These are phyloP conservation scores for Zele albiditarsus DNA, from an alignment of 2,888 invertebrate species.

Conservation along the genomic window DNA sequence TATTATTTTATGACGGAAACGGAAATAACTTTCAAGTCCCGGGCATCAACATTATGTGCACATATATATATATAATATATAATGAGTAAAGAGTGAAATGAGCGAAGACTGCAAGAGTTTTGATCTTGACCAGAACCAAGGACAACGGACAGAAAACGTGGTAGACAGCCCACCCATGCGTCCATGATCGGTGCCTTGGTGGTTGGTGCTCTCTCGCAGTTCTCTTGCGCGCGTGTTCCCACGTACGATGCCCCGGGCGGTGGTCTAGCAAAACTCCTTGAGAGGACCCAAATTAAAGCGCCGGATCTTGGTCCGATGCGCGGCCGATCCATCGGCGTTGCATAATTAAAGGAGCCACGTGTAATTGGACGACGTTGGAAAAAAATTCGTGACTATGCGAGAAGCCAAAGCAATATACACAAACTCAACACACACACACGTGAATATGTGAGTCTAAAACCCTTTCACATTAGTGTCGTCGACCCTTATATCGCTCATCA, in stretches of 20 bases:
- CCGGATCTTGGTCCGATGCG: constrained; percentile 42
- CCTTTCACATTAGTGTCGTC: constrained; percentile 2
- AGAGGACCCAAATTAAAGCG: constrained; percentile 68
- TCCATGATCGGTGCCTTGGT: constrained; percentile 31
- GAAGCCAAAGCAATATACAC: constrained; percentile 23
- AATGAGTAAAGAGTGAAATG: constrained; percentile 29
- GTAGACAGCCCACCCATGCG: constrained; percentile 42
- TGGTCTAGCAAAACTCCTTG: constrained; percentile 64
- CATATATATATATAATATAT: background rate
- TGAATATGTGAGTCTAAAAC: constrained; percentile 13
- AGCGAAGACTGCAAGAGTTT: constrained; percentile 47
- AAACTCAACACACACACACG: constrained; percentile 24
- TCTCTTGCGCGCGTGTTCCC: constrained; percentile 61
- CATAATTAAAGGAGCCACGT: constrained; percentile 69
- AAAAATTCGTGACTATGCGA: constrained; percentile 40
- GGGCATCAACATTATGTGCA: background rate
- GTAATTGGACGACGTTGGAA: constrained; percentile 61
- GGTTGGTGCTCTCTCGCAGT: background rate
- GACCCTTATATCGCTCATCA: constrained; percentile 20
- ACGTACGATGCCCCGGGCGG: constrained; percentile 68
- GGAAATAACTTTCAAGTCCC: constrained; percentile 21
- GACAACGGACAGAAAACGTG: constrained; percentile 55
- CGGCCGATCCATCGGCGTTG: constrained; percentile 62
- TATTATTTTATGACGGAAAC: background rate
- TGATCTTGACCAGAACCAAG: constrained; percentile 64